Base-by-base conservation (phyloP, 2,797 vertebrate species). In the Gadopsis marmoratus region DNA sequence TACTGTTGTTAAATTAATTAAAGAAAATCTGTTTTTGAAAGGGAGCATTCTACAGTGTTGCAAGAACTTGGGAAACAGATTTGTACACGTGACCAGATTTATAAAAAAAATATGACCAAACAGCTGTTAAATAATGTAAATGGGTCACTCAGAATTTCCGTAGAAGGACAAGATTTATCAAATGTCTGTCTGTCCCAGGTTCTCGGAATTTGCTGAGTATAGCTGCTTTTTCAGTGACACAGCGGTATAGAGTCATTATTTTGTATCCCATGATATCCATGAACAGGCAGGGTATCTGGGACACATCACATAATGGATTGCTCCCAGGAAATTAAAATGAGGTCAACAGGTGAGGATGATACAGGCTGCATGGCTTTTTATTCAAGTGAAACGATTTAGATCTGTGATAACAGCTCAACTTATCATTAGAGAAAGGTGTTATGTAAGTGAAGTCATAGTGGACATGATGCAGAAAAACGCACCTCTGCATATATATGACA, bases 271-370 rank as follows among this genome's bases (percentile, higher is more conserved):
- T 37, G 19, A 19, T 41, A 53, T 43, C 43, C 14, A 41, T 23
- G 54, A 82, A 78, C 23, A 71, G 43, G 23, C 17, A n/a, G 7
- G 1, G 41, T 61, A 75, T 81, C 23, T 74, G 9, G 51, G 60
- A 0, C 23, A 60, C 33, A n/a, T 55, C 45, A 21, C 21, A 68
- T 63, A 79, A 71, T 13, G 16, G 3, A 81, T 41, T 2, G 33
- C 47, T 23, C 4, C 7, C 35, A 26, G 26, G 4, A 74, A 67
- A 55, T 10, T 16, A 2, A 39, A 71, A 75, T 53, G 1, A 82
- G 70, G 58, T 65, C 47, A 83, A 3, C 5, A 45, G 21, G 23
- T 50, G 8, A 7, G 47, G 37, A 1, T 51, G 17, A 70, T 62
- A 17, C 14, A 64, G 63, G 14, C 23, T 60, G 3, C 17, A 23